These are phyloP conservation scores for Andrena bicolor DNA, from an alignment of 2,888 invertebrate genomes.

Conservation along the genomic window DNA sequence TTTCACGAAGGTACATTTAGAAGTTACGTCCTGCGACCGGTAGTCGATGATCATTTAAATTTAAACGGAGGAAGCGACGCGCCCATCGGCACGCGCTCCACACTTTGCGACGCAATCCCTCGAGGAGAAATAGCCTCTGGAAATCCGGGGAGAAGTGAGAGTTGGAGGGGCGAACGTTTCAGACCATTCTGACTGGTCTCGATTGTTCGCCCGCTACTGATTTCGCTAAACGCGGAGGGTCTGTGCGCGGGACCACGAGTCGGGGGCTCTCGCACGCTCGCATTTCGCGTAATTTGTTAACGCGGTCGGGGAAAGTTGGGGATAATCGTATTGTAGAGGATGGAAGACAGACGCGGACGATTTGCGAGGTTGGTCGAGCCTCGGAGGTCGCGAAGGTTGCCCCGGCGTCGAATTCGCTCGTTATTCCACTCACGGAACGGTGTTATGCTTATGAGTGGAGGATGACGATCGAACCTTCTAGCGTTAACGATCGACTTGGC, in stretches of 20 bases:
- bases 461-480: constrained; percentile 49
- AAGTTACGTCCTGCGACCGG: constrained; percentile 7
- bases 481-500: constrained; percentile 15
- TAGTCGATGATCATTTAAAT: constrained; percentile 61
- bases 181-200: not conserved
- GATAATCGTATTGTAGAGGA: constrained; percentile 1
- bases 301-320: not conserved
- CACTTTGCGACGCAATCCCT: not conserved
- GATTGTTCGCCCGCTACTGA: not conserved
- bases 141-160: not conserved
- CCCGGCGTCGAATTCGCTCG: constrained; percentile 22
- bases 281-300: constrained; percentile 12
- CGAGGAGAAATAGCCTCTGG: not conserved
- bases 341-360: not conserved
- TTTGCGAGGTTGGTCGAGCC: not conserved
- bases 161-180: no score
- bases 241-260: not conserved
- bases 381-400: constrained; percentile 1
- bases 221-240: not conserved
- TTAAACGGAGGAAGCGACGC: constrained; percentile 64
- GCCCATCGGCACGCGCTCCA: constrained; percentile 17
- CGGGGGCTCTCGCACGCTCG: not conserved
- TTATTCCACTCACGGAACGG: constrained; percentile 41
- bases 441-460: constrained; percentile 35
- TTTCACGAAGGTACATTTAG: constrained; percentile 75